phyloP scores from a whole-genome alignment of 1,140 invertebrate species.

The Drosophila ambigua region DNA sequence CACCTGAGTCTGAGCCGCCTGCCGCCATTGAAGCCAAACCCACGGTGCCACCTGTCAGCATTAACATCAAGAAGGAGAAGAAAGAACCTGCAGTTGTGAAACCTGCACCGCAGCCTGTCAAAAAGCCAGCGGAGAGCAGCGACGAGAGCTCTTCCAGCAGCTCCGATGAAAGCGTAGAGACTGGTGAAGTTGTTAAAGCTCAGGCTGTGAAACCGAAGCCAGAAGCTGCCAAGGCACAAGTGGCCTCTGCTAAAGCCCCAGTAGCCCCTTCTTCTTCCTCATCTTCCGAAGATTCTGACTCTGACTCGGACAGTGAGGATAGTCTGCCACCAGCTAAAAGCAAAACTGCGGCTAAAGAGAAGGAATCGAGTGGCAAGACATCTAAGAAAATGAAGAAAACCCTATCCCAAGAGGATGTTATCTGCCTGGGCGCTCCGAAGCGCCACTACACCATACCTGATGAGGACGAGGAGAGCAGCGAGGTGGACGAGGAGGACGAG shows the following conservation, averaged over 20 bases:
- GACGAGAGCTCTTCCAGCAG: conserved; percentile 53
- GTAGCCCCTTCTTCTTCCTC: conserved; percentile 6
- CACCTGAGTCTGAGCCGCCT: not conserved
- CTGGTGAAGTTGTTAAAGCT: conserved; percentile 49
- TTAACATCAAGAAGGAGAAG: conserved; percentile 40
- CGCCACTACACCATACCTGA: conserved; percentile 59
- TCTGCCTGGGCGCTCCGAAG: conserved; percentile 64
- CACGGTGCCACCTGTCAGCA: not conserved
- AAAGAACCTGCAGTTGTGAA: conserved; percentile 24
- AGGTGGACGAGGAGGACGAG: conserved; percentile 23
- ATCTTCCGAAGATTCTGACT: conserved; percentile 40
- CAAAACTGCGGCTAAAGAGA: conserved; percentile 33
- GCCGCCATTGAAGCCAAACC: conserved; percentile 1
- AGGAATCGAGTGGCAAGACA: conserved; percentile 14
- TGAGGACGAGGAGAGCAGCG: conserved; percentile 40
- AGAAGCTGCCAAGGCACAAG: conserved; percentile 11
- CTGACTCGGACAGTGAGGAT: conserved; percentile 24
- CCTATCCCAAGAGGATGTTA: conserved; percentile 61
- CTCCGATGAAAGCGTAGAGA: conserved; percentile 53
- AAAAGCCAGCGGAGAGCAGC: conserved; percentile 27
- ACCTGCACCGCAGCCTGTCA: not conserved
- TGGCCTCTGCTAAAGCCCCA: conserved; percentile 3
- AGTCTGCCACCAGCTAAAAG: conserved; percentile 23
- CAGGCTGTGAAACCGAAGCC: not conserved
- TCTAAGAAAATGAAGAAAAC: conserved; percentile 39